Conservation (phyloP, 2,888 invertebrate genomes). For the Volucella zonaria region DNA sequence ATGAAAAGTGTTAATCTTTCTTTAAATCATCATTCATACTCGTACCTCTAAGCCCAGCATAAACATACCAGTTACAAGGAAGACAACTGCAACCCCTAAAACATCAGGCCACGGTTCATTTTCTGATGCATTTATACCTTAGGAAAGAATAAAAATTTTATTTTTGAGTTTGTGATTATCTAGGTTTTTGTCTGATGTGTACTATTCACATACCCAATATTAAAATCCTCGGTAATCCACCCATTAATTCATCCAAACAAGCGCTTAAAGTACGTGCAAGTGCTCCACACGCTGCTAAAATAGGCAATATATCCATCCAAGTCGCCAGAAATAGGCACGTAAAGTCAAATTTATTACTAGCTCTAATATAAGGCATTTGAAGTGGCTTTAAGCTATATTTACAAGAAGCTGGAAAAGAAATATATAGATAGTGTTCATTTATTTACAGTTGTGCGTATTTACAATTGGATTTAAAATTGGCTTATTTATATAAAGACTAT, state of each 20-base stretch:
- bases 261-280: constrained; percentile 84
- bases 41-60: constrained; percentile 85
- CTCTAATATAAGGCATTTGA: constrained; percentile 82
- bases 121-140: constrained; percentile 82
- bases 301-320: constrained; percentile 84
- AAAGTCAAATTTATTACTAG: constrained; percentile 82
- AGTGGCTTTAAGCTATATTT: constrained; percentile 81
- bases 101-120: constrained; percentile 85
- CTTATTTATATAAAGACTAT: too few relatives aligned
- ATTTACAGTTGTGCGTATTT: constrained; percentile 11
- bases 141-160: constrained; percentile 44
- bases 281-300: constrained; percentile 84
- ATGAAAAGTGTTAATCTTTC: not conserved
- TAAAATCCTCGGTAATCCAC: constrained; percentile 84
- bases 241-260: constrained; percentile 85
- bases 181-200: not conserved
- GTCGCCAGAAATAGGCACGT: constrained; percentile 83
- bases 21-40: not conserved
- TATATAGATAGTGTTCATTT: not conserved
- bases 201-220: constrained; percentile 81
- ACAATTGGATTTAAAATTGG: not conserved
- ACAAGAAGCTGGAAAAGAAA: constrained; percentile 78
- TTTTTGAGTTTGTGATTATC: not conserved
- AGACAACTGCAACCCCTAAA: constrained; percentile 84
- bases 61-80: constrained; percentile 84